Evolutionary conservation across 2,888 invertebrate species (phyloP).

Genomic region (Schizaphis graminum): DNA sequence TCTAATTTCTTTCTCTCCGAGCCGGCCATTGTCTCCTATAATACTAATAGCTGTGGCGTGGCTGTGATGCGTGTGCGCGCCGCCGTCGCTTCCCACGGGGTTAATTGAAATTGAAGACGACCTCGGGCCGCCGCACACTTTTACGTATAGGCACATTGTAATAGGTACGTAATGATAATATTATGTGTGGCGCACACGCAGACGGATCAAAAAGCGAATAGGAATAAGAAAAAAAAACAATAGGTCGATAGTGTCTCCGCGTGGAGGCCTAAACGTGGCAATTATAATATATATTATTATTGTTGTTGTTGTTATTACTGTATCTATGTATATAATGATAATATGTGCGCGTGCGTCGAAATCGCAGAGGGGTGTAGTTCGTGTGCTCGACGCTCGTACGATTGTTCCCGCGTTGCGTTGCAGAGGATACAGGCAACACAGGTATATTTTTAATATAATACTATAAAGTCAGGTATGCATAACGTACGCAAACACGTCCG

Average conservation of each 20-base stretch:
- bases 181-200: slow-evolving; percentile 41
- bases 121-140: slow-evolving; percentile 34
- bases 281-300: slow-evolving; percentile 36
- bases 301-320: background rate
- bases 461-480: background rate
- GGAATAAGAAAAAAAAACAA: slow-evolving; percentile 34
- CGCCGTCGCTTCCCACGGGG: slow-evolving; percentile 58
- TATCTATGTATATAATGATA: background rate
- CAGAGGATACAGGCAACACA: background rate
- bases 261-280: slow-evolving; percentile 40
- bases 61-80: background rate
- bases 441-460: background rate
- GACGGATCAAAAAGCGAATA: slow-evolving; percentile 18
- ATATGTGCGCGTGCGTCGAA: background rate
- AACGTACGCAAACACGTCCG: background rate
- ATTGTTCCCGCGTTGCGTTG: background rate
- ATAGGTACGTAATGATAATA: background rate
- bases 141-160: background rate
- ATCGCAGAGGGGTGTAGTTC: background rate
- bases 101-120: slow-evolving; percentile 63
- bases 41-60: background rate
- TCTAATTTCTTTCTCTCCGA: background rate
- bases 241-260: slow-evolving; percentile 47
- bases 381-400: background rate
- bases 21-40: background rate